phyloP scores from a whole-genome alignment of 2,888 invertebrate genomes.

The Tenthredo notha region DNA sequence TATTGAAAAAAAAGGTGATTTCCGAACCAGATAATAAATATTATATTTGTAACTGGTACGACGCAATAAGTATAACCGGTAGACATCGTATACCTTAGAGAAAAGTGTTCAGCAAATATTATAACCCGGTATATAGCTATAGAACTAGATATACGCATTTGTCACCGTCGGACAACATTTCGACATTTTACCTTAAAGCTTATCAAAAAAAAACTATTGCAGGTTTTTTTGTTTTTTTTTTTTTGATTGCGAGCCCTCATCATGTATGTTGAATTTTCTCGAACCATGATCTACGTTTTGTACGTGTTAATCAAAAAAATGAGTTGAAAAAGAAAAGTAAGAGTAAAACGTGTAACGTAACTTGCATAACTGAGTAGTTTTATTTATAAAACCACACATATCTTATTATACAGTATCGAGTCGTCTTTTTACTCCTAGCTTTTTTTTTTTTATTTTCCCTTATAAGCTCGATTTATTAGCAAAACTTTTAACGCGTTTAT shows the following conservation, averaged over 20 bases:
- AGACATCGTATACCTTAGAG: not conserved
- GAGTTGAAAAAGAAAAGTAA: not conserved
- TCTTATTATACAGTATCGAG: no score
- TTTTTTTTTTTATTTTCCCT: no score
- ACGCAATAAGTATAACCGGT: not conserved
- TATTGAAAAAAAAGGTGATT: not conserved
- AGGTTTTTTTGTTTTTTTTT: no score
- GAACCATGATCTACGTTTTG: not conserved
- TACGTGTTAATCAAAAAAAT: not conserved
- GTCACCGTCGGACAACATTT: not conserved
- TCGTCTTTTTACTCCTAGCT: not conserved
- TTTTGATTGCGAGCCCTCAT: not conserved
- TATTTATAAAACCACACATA: not conserved
- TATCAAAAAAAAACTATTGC: not conserved
- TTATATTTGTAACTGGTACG: not conserved
- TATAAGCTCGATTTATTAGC: not conserved
- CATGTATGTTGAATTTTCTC: not conserved
- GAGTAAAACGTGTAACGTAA: no score
- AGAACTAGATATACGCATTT: not conserved
- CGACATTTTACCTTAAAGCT: not conserved
- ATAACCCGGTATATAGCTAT: not conserved
- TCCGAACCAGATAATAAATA: not conserved
- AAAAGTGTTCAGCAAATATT: not conserved
- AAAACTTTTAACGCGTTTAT: slow-evolving; percentile 10
- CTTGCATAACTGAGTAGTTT: not conserved